Base-by-base conservation (phyloP, 2,113 vertebrate genomes). In the Brachyhypopomus gauderio region DNA sequence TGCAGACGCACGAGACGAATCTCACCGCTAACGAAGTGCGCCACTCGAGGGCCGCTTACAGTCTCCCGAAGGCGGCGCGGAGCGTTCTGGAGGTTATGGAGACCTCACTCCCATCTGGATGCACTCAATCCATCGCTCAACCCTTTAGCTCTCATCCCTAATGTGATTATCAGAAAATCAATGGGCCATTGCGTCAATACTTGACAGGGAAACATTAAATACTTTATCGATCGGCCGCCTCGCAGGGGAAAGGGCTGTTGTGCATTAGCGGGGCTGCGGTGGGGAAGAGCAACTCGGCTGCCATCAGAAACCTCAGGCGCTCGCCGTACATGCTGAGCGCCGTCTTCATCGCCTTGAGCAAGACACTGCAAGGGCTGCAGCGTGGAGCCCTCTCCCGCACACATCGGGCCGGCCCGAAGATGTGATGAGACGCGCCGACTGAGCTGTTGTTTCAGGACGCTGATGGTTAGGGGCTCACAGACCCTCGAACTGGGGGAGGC, bases 1-100 rank as follows among this genome's bases (percentile, higher is more conserved):
- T 97, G 59, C 48, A 78, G 80, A 88, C 64, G 73, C 30, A 84
- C 87, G 85, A 82, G 76, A 48, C 78, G 66, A 27, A 23, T 12
- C 23, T n/a, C 30, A 72, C 69, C 55, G 19, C 27, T 63, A 41
- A 16, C 5, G 20, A n/a, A 19, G 27, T 41, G 38, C 45, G 64
- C n/a, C 48, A 30, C 55, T 85, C 41, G 64, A 9, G 58, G 72
- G 5, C 38, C 52, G 41, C 67, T 69, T 69, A 75, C 22, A 45
- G 34, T 25, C 30, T 27, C 0, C 12, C 12, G 11, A 67, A 25
- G n/a, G 6, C 48, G 22, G 62, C 17, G 20, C 3, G 25, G 17
- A 5, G 9, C 34, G 19, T 48, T 7, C 19, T 3, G 4, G 64
- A 11, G 34, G 52, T 36, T 58, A 56, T 41, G 6, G 20, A 77